A percentile compares a stretch with the other conserved stretches of the same genome.
phyloP scores from a whole-genome alignment of 1,140 invertebrate species.

The Eciton burchellii region DNA sequence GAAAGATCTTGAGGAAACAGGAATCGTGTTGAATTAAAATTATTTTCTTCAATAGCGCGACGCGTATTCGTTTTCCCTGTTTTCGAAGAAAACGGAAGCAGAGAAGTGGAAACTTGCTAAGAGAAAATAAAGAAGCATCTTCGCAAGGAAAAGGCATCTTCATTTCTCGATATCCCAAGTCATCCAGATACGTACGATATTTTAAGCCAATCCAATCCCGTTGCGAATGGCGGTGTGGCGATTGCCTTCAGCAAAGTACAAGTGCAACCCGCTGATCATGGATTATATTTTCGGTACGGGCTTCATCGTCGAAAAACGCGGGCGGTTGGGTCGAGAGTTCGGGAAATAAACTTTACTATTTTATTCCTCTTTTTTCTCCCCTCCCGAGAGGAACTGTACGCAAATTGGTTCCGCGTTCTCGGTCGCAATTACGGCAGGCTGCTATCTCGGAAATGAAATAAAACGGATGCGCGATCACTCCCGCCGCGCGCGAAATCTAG shows the following conservation, averaged over 20 bases:
- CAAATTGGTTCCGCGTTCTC: constrained; percentile 47
- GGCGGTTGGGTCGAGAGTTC: background rate
- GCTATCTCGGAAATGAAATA: constrained; percentile 35
- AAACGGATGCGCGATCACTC: constrained; percentile 37
- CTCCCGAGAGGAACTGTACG: background rate
- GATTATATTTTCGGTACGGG: constrained; percentile 21
- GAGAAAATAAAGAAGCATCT: no score
- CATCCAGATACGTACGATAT: background rate
- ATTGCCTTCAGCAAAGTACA: constrained; percentile 8
- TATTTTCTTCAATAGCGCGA: background rate
- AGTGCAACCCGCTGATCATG: background rate
- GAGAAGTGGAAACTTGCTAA: background rate
- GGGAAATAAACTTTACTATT: constrained; percentile 49
- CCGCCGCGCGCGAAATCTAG: constrained; percentile 4
- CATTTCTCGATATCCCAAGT: background rate
- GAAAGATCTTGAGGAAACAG: background rate
- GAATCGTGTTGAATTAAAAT: background rate
- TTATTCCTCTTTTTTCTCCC: background rate
- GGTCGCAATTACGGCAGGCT: constrained; percentile 8
- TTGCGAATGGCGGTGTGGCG: background rate
- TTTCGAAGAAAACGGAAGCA: background rate
- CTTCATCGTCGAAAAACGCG: constrained; percentile 5
- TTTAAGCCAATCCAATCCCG: background rate
- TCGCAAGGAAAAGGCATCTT: background rate
- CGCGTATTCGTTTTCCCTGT: background rate